A percentile compares a stretch with the other conserved stretches of the same genome.
Conservation (phyloP, 35 echinoderm and acorn worm species). For the Stichopus chloronotus region DNA sequence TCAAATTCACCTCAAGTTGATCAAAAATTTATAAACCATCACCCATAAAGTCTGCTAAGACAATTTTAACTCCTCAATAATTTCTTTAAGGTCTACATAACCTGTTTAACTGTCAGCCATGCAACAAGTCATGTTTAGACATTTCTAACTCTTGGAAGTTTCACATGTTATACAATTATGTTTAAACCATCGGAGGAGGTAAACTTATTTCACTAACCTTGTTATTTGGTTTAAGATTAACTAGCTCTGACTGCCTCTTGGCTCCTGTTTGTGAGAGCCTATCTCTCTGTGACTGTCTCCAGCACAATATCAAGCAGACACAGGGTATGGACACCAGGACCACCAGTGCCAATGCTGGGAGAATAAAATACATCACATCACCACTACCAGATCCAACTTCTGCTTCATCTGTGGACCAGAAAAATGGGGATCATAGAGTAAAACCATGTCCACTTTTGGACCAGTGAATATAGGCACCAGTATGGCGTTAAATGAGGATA, state of each 20-base stretch:
- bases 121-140: too few species aligned
- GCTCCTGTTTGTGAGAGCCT: not conserved
- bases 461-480: too few species aligned
- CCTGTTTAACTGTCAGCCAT: too few species aligned
- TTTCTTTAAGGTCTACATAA: too few species aligned
- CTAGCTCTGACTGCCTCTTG: conserved; percentile 71
- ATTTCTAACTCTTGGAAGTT: too few species aligned
- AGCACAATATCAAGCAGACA: conserved; percentile 84
- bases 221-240: conserved; percentile 75
- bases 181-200: too few species aligned
- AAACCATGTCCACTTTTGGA: not conserved
- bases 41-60: too few species aligned
- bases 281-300: conserved; percentile 65
- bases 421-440: not conserved
- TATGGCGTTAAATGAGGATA: too few species aligned
- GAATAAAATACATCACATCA: conserved; percentile 81
- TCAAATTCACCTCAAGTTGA: too few species aligned
- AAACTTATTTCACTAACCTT: conserved; percentile 3
- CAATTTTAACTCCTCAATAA: too few species aligned
- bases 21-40: too few species aligned
- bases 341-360: conserved; percentile 77
- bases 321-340: conserved; percentile 64
- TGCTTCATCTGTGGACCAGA: conserved; percentile 47
- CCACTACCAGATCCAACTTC: not conserved
- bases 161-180: too few species aligned